Evolutionary conservation across 2,797 vertebrate genomes (phyloP).

Genomic region (Sarcophilus harrisii): DNA sequence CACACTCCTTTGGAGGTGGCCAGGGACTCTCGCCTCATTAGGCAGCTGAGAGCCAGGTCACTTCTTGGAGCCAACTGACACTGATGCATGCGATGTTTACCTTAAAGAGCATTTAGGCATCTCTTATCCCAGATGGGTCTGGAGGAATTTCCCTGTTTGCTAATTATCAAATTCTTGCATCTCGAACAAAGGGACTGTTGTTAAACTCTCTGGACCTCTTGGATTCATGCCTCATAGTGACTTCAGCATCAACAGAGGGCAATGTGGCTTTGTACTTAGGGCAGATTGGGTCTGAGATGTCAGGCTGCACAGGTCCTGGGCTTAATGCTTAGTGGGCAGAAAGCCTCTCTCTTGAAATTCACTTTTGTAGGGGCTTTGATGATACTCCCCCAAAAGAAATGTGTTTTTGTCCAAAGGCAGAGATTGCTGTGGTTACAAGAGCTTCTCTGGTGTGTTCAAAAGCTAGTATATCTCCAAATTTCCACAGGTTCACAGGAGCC

Average conservation of each 20-base stretch:
- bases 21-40: slow-evolving; percentile 6
- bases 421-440: background rate
- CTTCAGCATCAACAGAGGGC: background rate
- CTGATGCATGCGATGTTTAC: background rate
- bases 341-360: background rate
- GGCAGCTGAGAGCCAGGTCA: background rate
- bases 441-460: background rate
- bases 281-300: background rate
- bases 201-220: slow-evolving; percentile 30
- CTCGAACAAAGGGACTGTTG: slow-evolving; percentile 24
- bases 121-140: slow-evolving; percentile 20
- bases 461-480: background rate
- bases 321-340: slow-evolving; percentile 16
- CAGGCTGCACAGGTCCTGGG: background rate
- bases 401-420: slow-evolving; percentile 27
- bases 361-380: background rate
- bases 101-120: background rate
- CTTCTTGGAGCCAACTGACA: background rate
- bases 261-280: background rate
- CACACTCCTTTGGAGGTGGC: background rate
- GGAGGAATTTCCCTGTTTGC: slow-evolving; percentile 1
- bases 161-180: slow-evolving; percentile 16
- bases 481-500: background rate
- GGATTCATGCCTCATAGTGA: slow-evolving; percentile 3
- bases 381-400: background rate